A percentile compares a stretch with the other conserved stretches of the same genome.
Conservation (phyloP, 2,888 invertebrate genomes). For the Teinopalpus imperialis region DNA sequence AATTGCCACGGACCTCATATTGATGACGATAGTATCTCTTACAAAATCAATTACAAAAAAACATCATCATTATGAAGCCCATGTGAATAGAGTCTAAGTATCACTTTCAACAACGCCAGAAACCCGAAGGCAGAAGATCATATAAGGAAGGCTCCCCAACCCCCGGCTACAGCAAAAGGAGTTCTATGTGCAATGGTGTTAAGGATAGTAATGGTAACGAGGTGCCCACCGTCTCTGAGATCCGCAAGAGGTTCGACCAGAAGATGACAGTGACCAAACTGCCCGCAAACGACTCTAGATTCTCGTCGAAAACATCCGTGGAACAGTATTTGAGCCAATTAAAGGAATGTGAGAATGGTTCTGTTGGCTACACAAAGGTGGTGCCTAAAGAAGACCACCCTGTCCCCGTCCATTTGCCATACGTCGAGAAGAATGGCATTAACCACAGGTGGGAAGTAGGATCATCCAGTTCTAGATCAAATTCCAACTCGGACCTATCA, state of each 20-base stretch:
- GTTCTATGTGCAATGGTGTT: slow-evolving; percentile 64
- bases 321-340: slow-evolving; percentile 68
- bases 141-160: slow-evolving; percentile 68
- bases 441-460: slow-evolving; percentile 56
- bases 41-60: slow-evolving; percentile 36
- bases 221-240: slow-evolving; percentile 81
- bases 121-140: slow-evolving; percentile 67
- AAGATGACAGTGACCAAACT: slow-evolving; percentile 77
- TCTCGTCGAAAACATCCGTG: slow-evolving; percentile 51
- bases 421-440: slow-evolving; percentile 62
- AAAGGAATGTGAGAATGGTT: slow-evolving; percentile 69
- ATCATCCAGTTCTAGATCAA: slow-evolving; percentile 59
- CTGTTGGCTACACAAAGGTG: slow-evolving; percentile 60
- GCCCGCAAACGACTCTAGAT: slow-evolving; percentile 65
- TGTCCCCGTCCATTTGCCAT: slow-evolving; percentile 72
- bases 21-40: slow-evolving; percentile 30
- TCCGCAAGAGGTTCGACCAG: slow-evolving; percentile 79
- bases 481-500: slow-evolving; percentile 70
- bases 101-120: slow-evolving; percentile 62
- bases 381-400: slow-evolving; percentile 66
- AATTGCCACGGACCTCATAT: slow-evolving; percentile 26
- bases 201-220: slow-evolving; percentile 83
- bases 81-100: slow-evolving; percentile 43
- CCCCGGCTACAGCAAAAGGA: slow-evolving; percentile 60
- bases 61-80: slow-evolving; percentile 40